A percentile compares a stretch with the other conserved stretches of the same genome.
Conservation (phyloP, 2,797 vertebrate species). For the Pseudomugil gertrudae region DNA sequence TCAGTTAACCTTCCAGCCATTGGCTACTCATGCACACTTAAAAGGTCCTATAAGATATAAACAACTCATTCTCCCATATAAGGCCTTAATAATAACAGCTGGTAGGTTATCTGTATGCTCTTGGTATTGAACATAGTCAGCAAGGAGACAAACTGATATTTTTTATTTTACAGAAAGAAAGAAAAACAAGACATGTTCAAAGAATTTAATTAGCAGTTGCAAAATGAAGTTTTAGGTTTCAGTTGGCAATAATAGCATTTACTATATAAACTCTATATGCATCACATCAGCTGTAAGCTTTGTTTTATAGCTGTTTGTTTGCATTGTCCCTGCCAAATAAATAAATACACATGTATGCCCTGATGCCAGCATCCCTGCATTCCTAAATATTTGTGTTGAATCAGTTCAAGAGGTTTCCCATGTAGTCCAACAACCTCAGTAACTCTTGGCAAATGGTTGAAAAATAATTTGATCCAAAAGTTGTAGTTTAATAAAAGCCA, state of each 20-base stretch:
- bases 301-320: too few relatives aligned
- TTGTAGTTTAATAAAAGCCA: too few relatives aligned
- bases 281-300: too few relatives aligned
- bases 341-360: constrained; percentile 47
- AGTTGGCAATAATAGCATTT: constrained; percentile 59
- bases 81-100: constrained; percentile 36
- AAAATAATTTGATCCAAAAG: too few relatives aligned
- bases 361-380: constrained; percentile 59
- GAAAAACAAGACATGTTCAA: constrained; percentile 44
- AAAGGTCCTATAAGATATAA: constrained; percentile 5
- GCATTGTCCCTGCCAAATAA: too few relatives aligned
- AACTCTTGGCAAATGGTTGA: too few relatives aligned
- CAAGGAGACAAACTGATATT: background rate
- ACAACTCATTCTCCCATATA: constrained; percentile 1
- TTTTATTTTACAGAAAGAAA: background rate
- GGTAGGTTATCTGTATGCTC: constrained; percentile 16
- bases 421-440: too few relatives aligned
- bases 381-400: constrained; percentile 33
- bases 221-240: constrained; percentile 46
- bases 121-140: constrained; percentile 14
- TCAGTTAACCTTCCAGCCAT: background rate
- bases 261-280: too few relatives aligned
- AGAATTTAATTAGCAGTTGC: constrained; percentile 57
- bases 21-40: background rate
- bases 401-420: constrained; percentile 23